Conservation (phyloP, 2,113 vertebrate species). For the Mormyrus iriodes region DNA sequence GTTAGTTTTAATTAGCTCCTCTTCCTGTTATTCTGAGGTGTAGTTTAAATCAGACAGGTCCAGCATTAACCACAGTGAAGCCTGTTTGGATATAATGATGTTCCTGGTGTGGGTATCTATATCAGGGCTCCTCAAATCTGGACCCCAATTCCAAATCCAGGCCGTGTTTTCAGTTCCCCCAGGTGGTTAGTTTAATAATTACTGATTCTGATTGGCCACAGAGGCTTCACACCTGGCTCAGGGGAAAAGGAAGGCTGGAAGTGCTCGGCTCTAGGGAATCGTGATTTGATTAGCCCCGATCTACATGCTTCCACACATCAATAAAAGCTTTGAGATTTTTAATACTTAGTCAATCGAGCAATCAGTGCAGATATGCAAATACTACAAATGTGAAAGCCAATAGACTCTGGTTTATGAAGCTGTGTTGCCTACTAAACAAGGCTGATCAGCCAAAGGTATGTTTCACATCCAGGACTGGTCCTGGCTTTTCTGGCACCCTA, state of each 20-base stretch:
- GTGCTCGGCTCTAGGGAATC: background rate
- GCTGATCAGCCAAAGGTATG: background rate
- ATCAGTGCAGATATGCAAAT: background rate
- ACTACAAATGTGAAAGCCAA: background rate
- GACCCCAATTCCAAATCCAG: background rate
- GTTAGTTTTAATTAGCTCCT: slow-evolving; percentile 1
- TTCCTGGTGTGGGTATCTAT: background rate
- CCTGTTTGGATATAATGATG: background rate
- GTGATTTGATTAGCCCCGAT: background rate
- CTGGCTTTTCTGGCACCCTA: background rate
- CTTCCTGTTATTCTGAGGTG: background rate
- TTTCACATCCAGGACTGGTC: background rate
- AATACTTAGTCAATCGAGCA: background rate
- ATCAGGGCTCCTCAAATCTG: background rate
- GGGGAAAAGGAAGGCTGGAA: background rate
- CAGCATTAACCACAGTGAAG: background rate
- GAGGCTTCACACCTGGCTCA: background rate
- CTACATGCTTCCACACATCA: background rate
- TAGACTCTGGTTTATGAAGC: background rate
- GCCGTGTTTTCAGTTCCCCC: background rate
- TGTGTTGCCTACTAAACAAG: background rate
- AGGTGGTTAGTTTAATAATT: no score
- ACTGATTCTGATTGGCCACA: background rate
- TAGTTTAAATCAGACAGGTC: background rate
- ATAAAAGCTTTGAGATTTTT: background rate